Percentiles rank a stretch among this genome's conserved stretches.
Evolutionary conservation across 2,888 invertebrate genomes (phyloP).

Genomic region (Acronicta alni): DNA sequence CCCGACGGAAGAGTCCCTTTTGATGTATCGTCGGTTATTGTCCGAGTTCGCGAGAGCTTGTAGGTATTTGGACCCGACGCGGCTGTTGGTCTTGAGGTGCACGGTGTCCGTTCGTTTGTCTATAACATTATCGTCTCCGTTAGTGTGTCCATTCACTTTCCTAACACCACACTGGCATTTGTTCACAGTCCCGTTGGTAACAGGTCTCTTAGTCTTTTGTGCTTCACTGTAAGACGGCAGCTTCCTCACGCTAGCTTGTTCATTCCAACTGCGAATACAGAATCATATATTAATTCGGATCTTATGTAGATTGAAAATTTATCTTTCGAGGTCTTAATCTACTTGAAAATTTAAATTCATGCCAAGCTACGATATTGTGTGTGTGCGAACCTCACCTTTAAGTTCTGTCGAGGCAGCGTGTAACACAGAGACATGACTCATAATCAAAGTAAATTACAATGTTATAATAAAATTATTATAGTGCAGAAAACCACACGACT

Average conservation of each 20-base stretch:
- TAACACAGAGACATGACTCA: conserved; percentile 84
- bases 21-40: conserved; percentile 73
- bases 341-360: neutral
- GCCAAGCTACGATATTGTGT: neutral
- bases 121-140: conserved; percentile 64
- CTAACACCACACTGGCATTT: conserved; percentile 85
- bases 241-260: conserved; percentile 86
- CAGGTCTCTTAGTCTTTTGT: conserved; percentile 87
- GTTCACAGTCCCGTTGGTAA: conserved; percentile 80
- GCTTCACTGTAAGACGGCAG: conserved; percentile 88
- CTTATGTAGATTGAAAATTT: neutral
- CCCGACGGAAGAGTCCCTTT: conserved; percentile 80
- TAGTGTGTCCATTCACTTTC: conserved; percentile 77
- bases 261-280: conserved; percentile 85
- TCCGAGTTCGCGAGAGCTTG: conserved; percentile 82
- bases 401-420: conserved; percentile 87
- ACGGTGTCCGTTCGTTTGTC: conserved; percentile 70
- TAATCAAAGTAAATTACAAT: conserved; percentile 75
- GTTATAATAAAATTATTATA: conserved; percentile 25
- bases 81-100: conserved; percentile 80
- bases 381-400: conserved; percentile 81
- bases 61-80: conserved; percentile 85
- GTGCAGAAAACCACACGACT: conserved; percentile 54
- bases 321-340: neutral
- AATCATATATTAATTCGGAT: conserved; percentile 18